Base-by-base conservation (phyloP, 2,113 vertebrate genomes). In the Daubentonia madagascariensis region DNA sequence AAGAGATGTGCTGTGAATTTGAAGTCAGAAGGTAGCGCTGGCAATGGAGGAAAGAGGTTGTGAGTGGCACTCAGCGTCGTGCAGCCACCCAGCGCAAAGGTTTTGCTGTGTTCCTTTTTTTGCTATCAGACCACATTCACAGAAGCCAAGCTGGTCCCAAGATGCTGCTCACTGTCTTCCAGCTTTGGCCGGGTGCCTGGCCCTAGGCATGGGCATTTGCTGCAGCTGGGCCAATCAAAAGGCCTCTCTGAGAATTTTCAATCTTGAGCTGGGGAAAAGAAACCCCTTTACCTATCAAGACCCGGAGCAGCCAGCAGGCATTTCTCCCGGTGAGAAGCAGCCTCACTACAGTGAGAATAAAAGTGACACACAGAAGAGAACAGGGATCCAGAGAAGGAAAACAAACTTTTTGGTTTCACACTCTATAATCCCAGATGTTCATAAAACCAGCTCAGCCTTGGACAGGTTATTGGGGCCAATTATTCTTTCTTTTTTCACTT, bases 1-100 rank as follows among this genome's bases (percentile, higher is more conserved):
- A 50, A 92, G 22, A 16, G 3, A 20, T 30, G 2, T 13, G 20
- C 54, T 48, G 32, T 61, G 48, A 6, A 8, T 48, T 23, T 63
- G 37, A 57, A 48, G 32, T 7, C 54, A 79, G 30, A 17, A 65
- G 0, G 11, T 13, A 7, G 43, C 23, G 14, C 8, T 48, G n/a
- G 48, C n/a, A 50, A 59, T 43, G 0, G 17, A 76, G 23, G 40
- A 91, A 50, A 37, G 30, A 0, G 5, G 14, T 23, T 61, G 4
- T 59, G 22, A 48, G 52, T 17, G 37, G 28, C 2, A 22, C 7
- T 87, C 6, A 3, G 3, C 1, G 8, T 0, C 5, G 28, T 11
- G 37, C 1, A 59, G 54, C 35, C 45, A 40, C 61, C 3, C 13
- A 37, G 11, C 4, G 40, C 22, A 50, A 2, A 96, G 43, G 37